Base-by-base conservation (phyloP, 2,888 invertebrate genomes). In the Periphyllus acericola region DNA sequence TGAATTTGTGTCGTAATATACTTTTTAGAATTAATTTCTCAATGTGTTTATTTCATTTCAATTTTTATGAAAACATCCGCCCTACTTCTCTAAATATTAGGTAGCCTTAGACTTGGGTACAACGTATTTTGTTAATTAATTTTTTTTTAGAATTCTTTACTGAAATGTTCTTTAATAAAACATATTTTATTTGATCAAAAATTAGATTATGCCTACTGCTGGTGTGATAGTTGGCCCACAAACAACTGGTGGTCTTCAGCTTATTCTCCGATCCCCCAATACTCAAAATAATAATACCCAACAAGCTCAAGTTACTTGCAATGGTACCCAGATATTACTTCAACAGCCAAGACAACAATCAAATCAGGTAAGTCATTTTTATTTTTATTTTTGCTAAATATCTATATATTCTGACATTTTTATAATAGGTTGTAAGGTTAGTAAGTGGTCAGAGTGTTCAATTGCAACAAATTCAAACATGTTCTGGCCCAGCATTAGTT, bases 241-340 rank as follows among this genome's bases (percentile, higher is more conserved):
- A 91, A 92, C 93, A 1, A 93, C 94, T 82, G 94, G 94, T 90
- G 94, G 94, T 79, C 94, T 95, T 87, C 95, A 95, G 91, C 93
- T 95, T 89, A 95, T 95, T 90, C 92, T 95, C 90, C 92, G 95
- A 90, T 94, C 95, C 89, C 94, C 94, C 88, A 87, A 87, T 29
- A 87, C 87, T 60, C 87, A 87, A 87, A 80, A 75, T 34, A 81
- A 72, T 66, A 87, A 87, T 80, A 46, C 80, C 32, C 87, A 87
- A 81, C 86, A 86, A 86, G 72, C 86, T 86, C 87, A 87, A 81
- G 80, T 87, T 36, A 80, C 87, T 25, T 87, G 87, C n/a, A 87
- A 87, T 55, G 87, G 87, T 74, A 87, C 87, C 25, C 87, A 87
- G 75, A 87, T 75, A 46, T 83, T 89, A 83, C 82, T 89, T 40